Evolutionary conservation across 1,140 invertebrate genomes (phyloP), one percentile per base, ranked within the genome.

Genomic region (Patella vulgata): DNA sequence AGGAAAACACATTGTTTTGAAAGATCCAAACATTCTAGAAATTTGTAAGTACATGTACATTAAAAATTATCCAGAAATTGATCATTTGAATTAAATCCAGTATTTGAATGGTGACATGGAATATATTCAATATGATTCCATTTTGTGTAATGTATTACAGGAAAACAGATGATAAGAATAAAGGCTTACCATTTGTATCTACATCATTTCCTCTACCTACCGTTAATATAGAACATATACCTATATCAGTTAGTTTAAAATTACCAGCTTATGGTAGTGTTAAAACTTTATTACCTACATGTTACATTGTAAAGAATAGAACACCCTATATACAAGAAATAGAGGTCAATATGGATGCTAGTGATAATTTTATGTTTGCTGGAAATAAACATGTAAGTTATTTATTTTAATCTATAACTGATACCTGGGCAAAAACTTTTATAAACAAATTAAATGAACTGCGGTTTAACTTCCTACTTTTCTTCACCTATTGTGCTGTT

Each of bases 341-440:
- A 12, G 88, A 88, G 60, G 79, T 94, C 14, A 88, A 85, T 54
- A 90, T 95, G 85, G 92, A 95, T 68, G 89, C 90, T 1, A 92
- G 89, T 68, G 93, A 95, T 79, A 90, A 89, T 12, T 96, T 95
- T 75, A 94, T 95, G 91, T 95, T 92, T 86, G 89, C 93, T 70
- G 94, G 94, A 3, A 92, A 94, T 70, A 95, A 93, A 86, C 91
- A 94, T 84, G 90, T 93, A 82, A 33, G 62, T 39, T 36, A 25
- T 48, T 59, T 59, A 5, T 0, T 33, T 46, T 57, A 11, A 25
- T 6, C 12, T 21, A 56, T 19, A 21, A 2, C 25, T 42, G 23
- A 11, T 27, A 3, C 9, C 8, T 47, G 12, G 12, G 21, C 9
- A 47, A 47, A 23, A 17, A 8, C 9, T 47, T 11, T 47, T 12